Evolutionary conservation across 2,797 vertebrate species (phyloP).

Genomic region (Rhinoraja longicauda): DNA sequence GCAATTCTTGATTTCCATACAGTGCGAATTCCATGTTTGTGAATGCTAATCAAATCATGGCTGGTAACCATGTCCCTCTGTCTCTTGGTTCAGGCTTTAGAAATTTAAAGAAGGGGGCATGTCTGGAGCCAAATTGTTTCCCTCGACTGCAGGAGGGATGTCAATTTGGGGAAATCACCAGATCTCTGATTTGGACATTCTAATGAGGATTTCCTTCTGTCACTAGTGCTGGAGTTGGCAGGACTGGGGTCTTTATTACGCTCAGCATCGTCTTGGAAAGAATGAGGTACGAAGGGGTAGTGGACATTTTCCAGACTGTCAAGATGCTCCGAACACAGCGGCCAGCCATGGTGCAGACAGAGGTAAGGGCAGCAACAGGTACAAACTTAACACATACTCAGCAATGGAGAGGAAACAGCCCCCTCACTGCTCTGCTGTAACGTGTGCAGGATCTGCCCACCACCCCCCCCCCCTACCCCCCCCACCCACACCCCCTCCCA

Average conservation of each 20-base stretch:
- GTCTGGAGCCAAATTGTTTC: neutral
- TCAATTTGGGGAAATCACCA: too few species aligned
- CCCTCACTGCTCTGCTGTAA: neutral
- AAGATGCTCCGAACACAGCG: constrained; percentile 97
- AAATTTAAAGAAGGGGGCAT: neutral
- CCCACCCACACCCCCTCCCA: too few species aligned
- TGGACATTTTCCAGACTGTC: constrained; percentile 98
- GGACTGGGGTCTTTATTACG: constrained; percentile 92
- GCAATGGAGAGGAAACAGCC: neutral
- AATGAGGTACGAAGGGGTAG: constrained; percentile 95
- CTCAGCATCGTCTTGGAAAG: constrained; percentile 94
- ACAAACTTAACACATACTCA: too few species aligned
- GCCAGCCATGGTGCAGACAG: constrained; percentile 96
- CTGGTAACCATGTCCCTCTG: neutral
- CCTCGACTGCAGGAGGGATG: neutral
- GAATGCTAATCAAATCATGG: neutral
- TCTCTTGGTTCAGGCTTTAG: neutral
- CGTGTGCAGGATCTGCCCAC: neutral
- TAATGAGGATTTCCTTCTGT: neutral
- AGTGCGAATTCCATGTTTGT: neutral
- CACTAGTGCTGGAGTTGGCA: constrained; percentile 82
- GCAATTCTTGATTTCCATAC: neutral
- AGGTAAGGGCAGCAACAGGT: constrained; percentile 61
- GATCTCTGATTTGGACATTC: neutral
- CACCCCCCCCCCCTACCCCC: too few species aligned